phyloP scores from a whole-genome alignment of 2,113 vertebrate species.

The Campylomormyrus numenius region DNA sequence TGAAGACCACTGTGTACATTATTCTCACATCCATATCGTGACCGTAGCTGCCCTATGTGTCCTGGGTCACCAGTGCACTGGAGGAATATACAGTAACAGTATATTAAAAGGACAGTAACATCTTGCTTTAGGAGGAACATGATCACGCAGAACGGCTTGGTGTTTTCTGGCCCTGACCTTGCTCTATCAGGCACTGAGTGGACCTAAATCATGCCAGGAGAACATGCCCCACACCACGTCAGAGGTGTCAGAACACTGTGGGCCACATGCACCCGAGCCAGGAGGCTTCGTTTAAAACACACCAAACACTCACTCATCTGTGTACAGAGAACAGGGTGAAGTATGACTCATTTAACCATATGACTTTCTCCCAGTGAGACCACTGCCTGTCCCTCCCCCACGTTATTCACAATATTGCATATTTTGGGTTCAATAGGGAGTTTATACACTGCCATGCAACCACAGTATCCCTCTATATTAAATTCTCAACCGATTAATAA shows the following conservation, averaged over 20 bases:
- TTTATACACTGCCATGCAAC: background rate
- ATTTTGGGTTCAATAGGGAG: background rate
- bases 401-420: background rate
- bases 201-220: background rate
- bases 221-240: background rate
- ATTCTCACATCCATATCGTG: background rate
- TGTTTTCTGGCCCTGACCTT: background rate
- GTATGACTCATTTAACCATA: background rate
- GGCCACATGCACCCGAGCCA: background rate
- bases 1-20: background rate
- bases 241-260: background rate
- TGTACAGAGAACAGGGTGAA: background rate
- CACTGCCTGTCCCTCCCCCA: background rate
- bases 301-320: background rate
- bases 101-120: background rate
- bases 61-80: background rate
- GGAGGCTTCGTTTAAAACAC: background rate
- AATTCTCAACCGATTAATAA: background rate
- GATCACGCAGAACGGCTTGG: background rate
- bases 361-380: background rate
- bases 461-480: background rate
- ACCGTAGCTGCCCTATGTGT: background rate
- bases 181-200: background rate
- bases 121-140: background rate
- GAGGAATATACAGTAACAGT: background rate